Conservation (phyloP, 2,797 vertebrate genomes). For the Chiloscyllium punctatum region DNA sequence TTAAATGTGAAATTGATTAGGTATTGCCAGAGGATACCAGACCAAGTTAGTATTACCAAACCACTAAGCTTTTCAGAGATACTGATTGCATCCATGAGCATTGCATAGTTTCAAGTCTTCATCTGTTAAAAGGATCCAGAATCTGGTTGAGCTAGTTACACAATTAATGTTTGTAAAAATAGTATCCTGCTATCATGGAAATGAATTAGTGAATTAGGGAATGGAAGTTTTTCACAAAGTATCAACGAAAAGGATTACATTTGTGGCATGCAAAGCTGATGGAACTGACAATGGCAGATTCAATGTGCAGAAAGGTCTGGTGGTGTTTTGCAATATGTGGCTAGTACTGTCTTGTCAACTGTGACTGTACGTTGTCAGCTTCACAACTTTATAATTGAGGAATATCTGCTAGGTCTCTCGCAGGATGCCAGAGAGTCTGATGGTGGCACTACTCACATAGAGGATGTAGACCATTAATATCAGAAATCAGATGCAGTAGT, state of each 20-base stretch:
- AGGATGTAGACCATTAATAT: too few species aligned
- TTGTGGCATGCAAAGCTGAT: not conserved
- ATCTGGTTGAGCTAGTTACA: too few species aligned
- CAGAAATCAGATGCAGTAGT: too few species aligned
- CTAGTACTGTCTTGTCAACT: not conserved
- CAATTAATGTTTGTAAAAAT: too few species aligned
- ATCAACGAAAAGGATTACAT: too few species aligned
- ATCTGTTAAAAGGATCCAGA: too few species aligned
- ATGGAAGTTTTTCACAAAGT: too few species aligned
- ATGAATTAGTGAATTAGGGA: too few species aligned
- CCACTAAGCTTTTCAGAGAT: not conserved
- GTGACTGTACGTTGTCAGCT: not conserved
- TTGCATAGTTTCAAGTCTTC: not conserved
- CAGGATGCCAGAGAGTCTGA: not conserved
- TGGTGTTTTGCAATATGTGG: not conserved
- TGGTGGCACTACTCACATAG: too few species aligned
- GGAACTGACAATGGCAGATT: not conserved
- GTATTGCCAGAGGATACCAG: not conserved
- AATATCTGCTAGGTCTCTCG: not conserved
- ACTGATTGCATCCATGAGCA: not conserved
- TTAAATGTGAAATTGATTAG: not conserved
- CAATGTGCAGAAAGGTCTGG: not conserved
- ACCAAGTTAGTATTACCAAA: not conserved
- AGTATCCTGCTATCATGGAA: too few species aligned
- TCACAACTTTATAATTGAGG: not conserved